Percentiles rank a stretch among this genome's conserved stretches.
phyloP scores from a whole-genome alignment of 2,797 vertebrate genomes.

The Catharus ustulatus region DNA sequence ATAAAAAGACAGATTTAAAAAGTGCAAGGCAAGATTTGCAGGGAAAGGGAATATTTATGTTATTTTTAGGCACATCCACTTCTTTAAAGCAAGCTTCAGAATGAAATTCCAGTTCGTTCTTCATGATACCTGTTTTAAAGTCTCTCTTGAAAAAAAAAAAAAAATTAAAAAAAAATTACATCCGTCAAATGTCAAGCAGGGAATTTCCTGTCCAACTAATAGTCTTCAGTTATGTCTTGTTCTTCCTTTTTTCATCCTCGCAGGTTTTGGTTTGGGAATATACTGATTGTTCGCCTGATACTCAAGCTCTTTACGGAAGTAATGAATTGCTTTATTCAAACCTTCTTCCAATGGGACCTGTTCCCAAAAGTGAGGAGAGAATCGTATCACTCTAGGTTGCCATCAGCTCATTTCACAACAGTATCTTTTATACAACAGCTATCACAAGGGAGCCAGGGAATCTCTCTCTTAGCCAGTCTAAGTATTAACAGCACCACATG shows the following conservation, averaged over 20 bases:
- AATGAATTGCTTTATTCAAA: slow-evolving; percentile 98
- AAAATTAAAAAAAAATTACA: not conserved
- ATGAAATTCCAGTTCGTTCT: slow-evolving; percentile 79
- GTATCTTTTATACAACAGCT: not conserved
- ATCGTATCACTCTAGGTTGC: not conserved
- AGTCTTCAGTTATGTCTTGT: slow-evolving; percentile 87
- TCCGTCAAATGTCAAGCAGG: slow-evolving; percentile 65
- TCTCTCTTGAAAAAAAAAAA: slow-evolving; percentile 38
- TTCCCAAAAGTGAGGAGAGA: slow-evolving; percentile 37
- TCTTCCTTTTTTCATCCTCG: slow-evolving; percentile 94
- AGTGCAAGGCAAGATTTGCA: slow-evolving; percentile 85
- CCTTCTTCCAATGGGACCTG: slow-evolving; percentile 98
- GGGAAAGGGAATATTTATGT: slow-evolving; percentile 66
- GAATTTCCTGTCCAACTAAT: slow-evolving; percentile 23
- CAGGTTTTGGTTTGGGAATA: slow-evolving; percentile 97
- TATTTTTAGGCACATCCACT: slow-evolving; percentile 81
- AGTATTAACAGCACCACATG: slow-evolving; percentile 6
- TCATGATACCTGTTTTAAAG: slow-evolving; percentile 80
- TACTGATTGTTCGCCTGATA: slow-evolving; percentile 99
- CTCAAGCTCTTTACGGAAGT: slow-evolving; percentile 96
- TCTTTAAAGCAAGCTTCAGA: slow-evolving; percentile 82
- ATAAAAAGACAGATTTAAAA: slow-evolving; percentile 87
- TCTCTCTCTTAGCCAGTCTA: not conserved
- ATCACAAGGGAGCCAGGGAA: not conserved
- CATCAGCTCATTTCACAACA: not conserved